These are phyloP conservation scores for Cladopsammia gracilis DNA, from an alignment of 64 coral and sea anemone genomes.

Conservation along the genomic window DNA sequence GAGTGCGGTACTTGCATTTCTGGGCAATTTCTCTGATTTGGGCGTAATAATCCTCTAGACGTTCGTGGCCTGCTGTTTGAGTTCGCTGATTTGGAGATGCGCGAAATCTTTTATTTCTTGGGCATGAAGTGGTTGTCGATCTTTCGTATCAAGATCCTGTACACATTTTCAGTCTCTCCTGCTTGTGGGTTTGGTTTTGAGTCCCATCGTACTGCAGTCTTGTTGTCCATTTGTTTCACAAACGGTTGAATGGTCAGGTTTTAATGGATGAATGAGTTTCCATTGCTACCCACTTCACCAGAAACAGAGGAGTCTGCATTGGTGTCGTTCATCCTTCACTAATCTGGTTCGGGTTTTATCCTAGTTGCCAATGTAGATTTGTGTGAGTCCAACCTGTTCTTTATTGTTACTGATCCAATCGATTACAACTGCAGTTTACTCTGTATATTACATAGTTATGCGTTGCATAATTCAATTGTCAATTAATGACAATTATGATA, in stretches of 20 bases:
- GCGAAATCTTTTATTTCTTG: conserved; percentile 72
- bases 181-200: conserved; percentile 13
- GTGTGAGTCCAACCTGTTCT: too few species aligned
- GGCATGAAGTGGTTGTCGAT: conserved; percentile 67
- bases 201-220: conserved; percentile 51
- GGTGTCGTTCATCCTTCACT: too few species aligned
- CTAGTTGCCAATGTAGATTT: too few species aligned
- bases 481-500: too few species aligned
- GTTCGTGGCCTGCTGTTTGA: conserved; percentile 61
- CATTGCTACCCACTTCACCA: too few species aligned
- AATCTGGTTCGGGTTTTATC: too few species aligned
- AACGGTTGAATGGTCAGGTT: conserved; percentile 66
- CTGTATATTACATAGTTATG: too few species aligned
- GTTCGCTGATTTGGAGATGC: conserved; percentile 64
- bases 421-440: too few species aligned
- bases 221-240: conserved; percentile 4
- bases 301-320: too few species aligned
- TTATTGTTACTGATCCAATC: too few species aligned
- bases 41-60: conserved; percentile 54
- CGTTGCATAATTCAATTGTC: too few species aligned
- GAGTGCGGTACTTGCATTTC: conserved; percentile 52
- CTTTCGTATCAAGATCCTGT: conserved; percentile 56
- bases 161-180: conserved; percentile 27
- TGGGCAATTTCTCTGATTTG: conserved; percentile 49
- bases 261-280: too few species aligned